Percentiles rank a stretch among this genome's conserved stretches.
phyloP scores from a whole-genome alignment of 2,888 invertebrate genomes.

The Macropis europaea region DNA sequence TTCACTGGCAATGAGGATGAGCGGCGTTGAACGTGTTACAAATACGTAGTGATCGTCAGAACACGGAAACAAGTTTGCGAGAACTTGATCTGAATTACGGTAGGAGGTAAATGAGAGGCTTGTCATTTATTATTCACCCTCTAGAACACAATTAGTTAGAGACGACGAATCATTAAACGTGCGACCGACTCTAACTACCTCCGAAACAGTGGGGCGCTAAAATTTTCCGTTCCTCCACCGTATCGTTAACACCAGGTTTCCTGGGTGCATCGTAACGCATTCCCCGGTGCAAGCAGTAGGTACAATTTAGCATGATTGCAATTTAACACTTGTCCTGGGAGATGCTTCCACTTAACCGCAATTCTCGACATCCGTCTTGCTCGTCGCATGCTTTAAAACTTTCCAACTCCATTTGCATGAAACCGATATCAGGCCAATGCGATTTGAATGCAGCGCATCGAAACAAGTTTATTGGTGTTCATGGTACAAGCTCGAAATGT shows the following conservation, averaged over 20 bases:
- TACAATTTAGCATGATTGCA: slow-evolving; percentile 59
- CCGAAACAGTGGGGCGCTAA: slow-evolving; percentile 13
- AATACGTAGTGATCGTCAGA: neutral
- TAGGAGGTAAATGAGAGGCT: slow-evolving; percentile 9
- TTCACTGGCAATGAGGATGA: too few relatives aligned
- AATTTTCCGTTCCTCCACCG: slow-evolving; percentile 48
- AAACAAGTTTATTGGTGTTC: neutral
- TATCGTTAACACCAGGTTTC: slow-evolving; percentile 48
- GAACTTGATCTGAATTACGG: neutral
- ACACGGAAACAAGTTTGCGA: neutral
- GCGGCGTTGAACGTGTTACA: too few relatives aligned
- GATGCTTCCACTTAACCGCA: slow-evolving; percentile 25
- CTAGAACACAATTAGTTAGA: slow-evolving; percentile 46
- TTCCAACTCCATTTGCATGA: slow-evolving; percentile 24
- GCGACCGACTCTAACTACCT: slow-evolving; percentile 14
- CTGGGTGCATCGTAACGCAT: slow-evolving; percentile 22
- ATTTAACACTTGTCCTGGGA: slow-evolving; percentile 52
- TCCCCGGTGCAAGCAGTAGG: neutral
- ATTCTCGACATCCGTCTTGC: slow-evolving; percentile 21
- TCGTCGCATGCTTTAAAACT: slow-evolving; percentile 23
- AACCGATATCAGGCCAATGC: slow-evolving; percentile 29
- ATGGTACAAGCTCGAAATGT: too few relatives aligned
- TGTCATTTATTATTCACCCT: slow-evolving; percentile 36
- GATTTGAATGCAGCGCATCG: slow-evolving; percentile 7
- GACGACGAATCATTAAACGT: slow-evolving; percentile 3